These are phyloP conservation scores for Camponotus fellah DNA, from an alignment of 2,888 invertebrate species.

Conservation along the genomic window DNA sequence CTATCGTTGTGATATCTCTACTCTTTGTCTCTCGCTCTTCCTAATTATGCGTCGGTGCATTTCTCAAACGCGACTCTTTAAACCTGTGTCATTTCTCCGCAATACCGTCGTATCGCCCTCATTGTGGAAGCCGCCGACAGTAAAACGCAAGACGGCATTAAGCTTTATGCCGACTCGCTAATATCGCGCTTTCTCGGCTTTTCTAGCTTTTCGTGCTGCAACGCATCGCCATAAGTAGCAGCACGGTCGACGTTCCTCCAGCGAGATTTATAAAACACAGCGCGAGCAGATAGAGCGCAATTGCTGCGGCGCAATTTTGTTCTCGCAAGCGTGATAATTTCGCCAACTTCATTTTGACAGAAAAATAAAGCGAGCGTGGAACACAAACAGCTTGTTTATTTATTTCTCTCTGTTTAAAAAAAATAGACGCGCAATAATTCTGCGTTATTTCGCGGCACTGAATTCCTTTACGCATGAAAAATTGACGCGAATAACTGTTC, in stretches of 20 bases:
- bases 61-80: constrained; percentile 27
- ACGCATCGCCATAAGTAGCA: constrained; percentile 22
- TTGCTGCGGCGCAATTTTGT: constrained; percentile 29
- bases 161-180: constrained; percentile 50
- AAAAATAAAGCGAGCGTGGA: constrained; percentile 21
- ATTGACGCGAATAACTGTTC: constrained; percentile 35
- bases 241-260: constrained; percentile 30
- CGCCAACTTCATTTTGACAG: constrained; percentile 37
- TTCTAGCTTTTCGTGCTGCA: constrained; percentile 38
- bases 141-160: constrained; percentile 60
- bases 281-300: constrained; percentile 44
- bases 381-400: constrained; percentile 16
- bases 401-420: constrained; percentile 24
- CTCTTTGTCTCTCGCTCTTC: neutral
- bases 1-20: constrained; percentile 3
- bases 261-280: constrained; percentile 46
- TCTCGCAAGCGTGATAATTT: constrained; percentile 33
- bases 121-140: constrained; percentile 56
- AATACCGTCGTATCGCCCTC: constrained; percentile 17
- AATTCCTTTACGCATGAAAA: constrained; percentile 28
- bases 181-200: constrained; percentile 52
- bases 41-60: neutral
- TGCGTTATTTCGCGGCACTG: neutral
- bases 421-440: constrained; percentile 29
- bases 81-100: neutral